Conservation (phyloP, 1,140 invertebrate genomes). For the Drosophila quadrilineata region DNA sequence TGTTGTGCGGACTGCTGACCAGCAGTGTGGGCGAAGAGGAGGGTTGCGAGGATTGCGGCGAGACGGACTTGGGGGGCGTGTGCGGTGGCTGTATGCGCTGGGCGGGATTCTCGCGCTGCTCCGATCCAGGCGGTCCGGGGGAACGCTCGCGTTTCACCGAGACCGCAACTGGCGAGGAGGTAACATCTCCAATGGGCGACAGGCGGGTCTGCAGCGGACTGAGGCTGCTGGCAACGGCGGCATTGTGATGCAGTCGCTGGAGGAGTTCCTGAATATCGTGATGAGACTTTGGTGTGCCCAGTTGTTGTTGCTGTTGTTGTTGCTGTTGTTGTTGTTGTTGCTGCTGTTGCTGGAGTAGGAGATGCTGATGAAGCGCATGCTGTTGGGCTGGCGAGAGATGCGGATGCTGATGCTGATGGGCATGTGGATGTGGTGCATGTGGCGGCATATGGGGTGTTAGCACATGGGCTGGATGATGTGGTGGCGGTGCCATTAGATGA, state of each 20-base stretch:
- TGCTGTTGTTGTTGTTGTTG: slow-evolving; percentile 41
- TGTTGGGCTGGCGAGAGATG: slow-evolving; percentile 72
- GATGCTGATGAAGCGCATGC: slow-evolving; percentile 64
- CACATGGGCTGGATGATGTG: slow-evolving; percentile 39
- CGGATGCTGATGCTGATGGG: slow-evolving; percentile 51
- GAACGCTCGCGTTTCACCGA: slow-evolving; percentile 73
- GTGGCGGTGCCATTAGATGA: slow-evolving; percentile 53
- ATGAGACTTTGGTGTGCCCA: slow-evolving; percentile 57
- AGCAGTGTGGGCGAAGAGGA: slow-evolving; percentile 72
- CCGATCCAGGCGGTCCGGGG: slow-evolving; percentile 46
- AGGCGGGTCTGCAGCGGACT: slow-evolving; percentile 73
- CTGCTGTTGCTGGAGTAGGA: slow-evolving; percentile 60
- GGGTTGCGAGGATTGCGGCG: slow-evolving; percentile 79
- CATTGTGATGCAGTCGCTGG: slow-evolving; percentile 71
- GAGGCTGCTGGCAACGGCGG: slow-evolving; percentile 47
- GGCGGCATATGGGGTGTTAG: slow-evolving; percentile 46
- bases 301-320: slow-evolving; percentile 15
- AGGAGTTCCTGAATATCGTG: slow-evolving; percentile 75
- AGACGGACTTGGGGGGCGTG: slow-evolving; percentile 81
- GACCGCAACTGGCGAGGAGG: slow-evolving; percentile 24
- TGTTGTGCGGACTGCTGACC: slow-evolving; percentile 67
- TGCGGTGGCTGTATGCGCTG: slow-evolving; percentile 76
- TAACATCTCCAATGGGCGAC: slow-evolving; percentile 52
- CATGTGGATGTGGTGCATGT: slow-evolving; percentile 40
- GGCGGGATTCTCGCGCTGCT: slow-evolving; percentile 69